Base-by-base conservation (phyloP, 2,888 invertebrate genomes). In the Cantharis flavilabris region DNA sequence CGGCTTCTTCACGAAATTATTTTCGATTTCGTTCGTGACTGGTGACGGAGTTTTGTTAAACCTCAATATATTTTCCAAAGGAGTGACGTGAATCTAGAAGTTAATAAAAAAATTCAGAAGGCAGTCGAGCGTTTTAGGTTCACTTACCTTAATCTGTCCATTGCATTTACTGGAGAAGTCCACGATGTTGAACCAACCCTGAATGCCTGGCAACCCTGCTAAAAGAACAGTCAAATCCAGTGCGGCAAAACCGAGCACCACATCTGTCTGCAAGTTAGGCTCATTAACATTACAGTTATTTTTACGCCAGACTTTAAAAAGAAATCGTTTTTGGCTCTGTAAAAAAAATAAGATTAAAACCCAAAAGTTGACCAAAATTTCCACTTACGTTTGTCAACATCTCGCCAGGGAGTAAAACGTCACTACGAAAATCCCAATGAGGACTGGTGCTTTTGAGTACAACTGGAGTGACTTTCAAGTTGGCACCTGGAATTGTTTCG, bases 101-200 rank as follows among this genome's bases (percentile, higher is more conserved):
- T 65, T 11, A 10, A 65, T 10, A 23, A 65, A 16, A 9, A 26
- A 7, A 9, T 26, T 9, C 26, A 26, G 0, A 9, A 7, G 9
- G 7, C 26, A 9, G 26, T 26, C 1, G 26, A 26, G 26, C 1
- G 9, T 26, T 26, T 26, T 1, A 9, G 11, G 69, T 13, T 23
- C 2, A 80, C 81, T 84, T 83, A 92, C 90, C 85, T 92, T 91
- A 67, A 93, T 89, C 84, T 92, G 92, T 1, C 93, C 93, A 78
- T 91, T 91, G 69, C 91, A 90, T 72, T 90, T 89, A 7, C 89
- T 89, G 4, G 88, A 85, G 80, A 92, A 91, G 82, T 92, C 92
- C n/a, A 91, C 89, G 69, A 93, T 91, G 84, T 92, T 91, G 83
- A 91, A 92, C 91, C 92, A 92, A n/a, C 92, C 92, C 70, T 90